Base-by-base conservation (phyloP, 1,140 invertebrate species). In the Drosophila nikananu region DNA sequence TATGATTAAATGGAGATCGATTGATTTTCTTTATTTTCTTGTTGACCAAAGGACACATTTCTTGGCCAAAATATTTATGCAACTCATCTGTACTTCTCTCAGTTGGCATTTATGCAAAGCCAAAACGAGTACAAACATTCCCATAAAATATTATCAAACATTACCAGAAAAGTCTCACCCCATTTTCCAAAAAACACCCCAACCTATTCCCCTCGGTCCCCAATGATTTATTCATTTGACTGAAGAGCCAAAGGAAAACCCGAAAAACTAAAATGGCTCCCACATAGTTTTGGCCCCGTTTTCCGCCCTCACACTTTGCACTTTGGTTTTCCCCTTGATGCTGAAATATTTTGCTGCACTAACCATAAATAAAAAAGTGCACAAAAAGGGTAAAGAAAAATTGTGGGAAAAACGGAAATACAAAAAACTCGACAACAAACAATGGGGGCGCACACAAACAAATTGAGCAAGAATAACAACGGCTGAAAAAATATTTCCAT, bases 381-480 rank as follows among this genome's bases (percentile, higher is more conserved):
- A 44, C 61, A 55, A 55, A 39, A 41, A 51, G 68, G 21, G 17
- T 39, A 27, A 23, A 52, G 25, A 71, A 72, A 60, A 72, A 73
- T 72, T 23, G 44, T 37, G 27, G 7, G 42, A 19, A 15, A 25
- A 61, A 42, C 30, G n/a, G 30, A 61, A 73, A 73, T 74, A 61
- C 52, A 57, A 19, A 19, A 74, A 73, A 73, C 32, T 73, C 48
- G 9, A 23, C 71, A 74, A 73, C 37, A 70, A 66, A 61, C 71
- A 73, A 74, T 61, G 46, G 57, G 37, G 27, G 44, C 35, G 23
- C 71, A 73, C 37, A 73, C 54, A 61, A 73, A 74, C 71, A 74
- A 74, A 74, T 74, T 74, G 71, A 73, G 68, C 67, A 73, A 73
- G 67, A 73, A 73, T 73, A 73, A 73, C 71, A 61, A 17, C 37